phyloP scores from a whole-genome alignment of 2,888 invertebrate species.

The Bimastos eiseni region DNA sequence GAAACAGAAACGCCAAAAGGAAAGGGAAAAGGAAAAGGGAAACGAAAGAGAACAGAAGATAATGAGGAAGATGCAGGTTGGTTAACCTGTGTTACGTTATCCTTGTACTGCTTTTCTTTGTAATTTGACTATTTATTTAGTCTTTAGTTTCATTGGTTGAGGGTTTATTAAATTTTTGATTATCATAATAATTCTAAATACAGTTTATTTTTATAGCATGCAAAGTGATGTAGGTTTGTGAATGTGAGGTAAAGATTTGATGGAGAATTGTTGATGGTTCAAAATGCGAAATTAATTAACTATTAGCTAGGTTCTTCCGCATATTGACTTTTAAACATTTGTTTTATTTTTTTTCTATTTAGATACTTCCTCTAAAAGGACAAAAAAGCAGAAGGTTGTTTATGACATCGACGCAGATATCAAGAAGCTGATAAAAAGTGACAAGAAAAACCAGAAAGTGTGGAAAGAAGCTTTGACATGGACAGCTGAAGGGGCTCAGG shows the following conservation, averaged over 20 bases:
- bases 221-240: not conserved
- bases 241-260: not conserved
- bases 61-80: slow-evolving; percentile 42
- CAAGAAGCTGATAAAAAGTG: slow-evolving; percentile 65
- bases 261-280: not conserved
- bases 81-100: slow-evolving; percentile 13
- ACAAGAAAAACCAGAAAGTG: slow-evolving; percentile 69
- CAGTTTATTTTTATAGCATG: not conserved
- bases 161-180: too few relatives aligned
- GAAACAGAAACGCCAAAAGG: slow-evolving; percentile 21
- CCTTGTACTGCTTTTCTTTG: not conserved
- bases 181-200: too few relatives aligned
- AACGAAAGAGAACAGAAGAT: slow-evolving; percentile 49
- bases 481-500: slow-evolving; percentile 61
- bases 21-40: slow-evolving; percentile 50
- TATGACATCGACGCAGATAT: slow-evolving; percentile 63
- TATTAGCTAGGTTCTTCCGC: not conserved
- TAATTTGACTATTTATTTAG: not conserved
- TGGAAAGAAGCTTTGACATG: slow-evolving; percentile 72
- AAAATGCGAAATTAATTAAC: not conserved
- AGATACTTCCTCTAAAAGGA: not conserved
- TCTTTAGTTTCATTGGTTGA: not conserved
- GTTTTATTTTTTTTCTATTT: not conserved
- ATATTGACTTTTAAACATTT: not conserved
- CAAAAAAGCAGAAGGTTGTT: slow-evolving; percentile 37